Base-by-base conservation (phyloP, 2,888 invertebrate genomes). In the Mechanitis messenoides region DNA sequence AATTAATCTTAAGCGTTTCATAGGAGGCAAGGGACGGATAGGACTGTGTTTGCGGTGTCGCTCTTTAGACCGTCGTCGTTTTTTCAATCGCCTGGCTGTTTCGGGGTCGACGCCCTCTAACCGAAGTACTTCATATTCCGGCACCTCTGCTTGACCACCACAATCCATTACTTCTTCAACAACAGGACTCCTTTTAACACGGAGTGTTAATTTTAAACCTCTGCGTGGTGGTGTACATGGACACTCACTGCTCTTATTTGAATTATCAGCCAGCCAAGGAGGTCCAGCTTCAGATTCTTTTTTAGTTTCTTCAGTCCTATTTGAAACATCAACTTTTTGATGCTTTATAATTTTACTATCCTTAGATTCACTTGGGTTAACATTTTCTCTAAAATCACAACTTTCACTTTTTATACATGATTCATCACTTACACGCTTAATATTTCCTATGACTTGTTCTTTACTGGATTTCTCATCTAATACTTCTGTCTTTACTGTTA, bases 181-280 rank as follows among this genome's bases (percentile, higher is more conserved):
- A 60, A 95, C 94, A 2, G 96, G 96, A 68, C 96, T 96, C 42
- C 96, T 92, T 80, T 97, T 97, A 92, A 97, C 95, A 4, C 96
- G 92, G 63, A 97, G 83, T 5, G 96, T 96, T 65, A 97, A 81
- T 77, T 96, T 96, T 58, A 96, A 81, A 4, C 94, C 91, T 58
- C 92, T 87, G 5, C 92, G 83, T 56, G 92, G 92, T 20, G 92
- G 92, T 28, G 92, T 92, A 63, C 88, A 90, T 2, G 92, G 92
- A 68, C 90, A 90, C 66, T 86, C 88, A 69, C 79, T 81, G 69
- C 85, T 83, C 72, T 84, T 87, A 67, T 87, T 88, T n/a, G 87
- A 84, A 71, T 84, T 87, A 66, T 87, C 90, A 65, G 74, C 82
- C 74, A 87, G 70, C 89, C 87, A 87, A 42, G 86, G 84, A 33